Conservation (phyloP, 1,140 invertebrate species). For the Liolophura sinensis region DNA sequence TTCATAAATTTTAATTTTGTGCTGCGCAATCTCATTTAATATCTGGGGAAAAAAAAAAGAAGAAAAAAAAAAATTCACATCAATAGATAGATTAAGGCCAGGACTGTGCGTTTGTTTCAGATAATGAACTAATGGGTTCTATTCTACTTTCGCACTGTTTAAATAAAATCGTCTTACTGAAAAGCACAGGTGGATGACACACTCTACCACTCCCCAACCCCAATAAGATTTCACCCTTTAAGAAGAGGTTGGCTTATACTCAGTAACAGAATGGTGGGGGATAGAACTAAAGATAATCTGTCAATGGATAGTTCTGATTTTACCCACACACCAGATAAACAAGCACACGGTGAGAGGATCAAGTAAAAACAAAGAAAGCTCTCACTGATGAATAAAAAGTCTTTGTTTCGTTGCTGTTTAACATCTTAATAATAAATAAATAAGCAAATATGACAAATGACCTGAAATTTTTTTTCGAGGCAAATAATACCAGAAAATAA, state of each 20-base stretch:
- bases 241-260: too few species aligned
- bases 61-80: neutral
- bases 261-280: too few species aligned
- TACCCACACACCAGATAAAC: neutral
- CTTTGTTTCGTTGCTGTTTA: too few species aligned
- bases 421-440: too few species aligned
- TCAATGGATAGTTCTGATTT: too few species aligned
- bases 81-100: neutral
- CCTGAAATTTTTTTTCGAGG: too few species aligned
- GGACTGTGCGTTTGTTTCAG: constrained; percentile 5
- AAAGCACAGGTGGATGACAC: too few species aligned
- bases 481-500: too few species aligned
- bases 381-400: neutral
- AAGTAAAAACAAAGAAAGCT: constrained; percentile 1
- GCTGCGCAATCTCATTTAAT: constrained; percentile 93
- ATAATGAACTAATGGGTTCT: neutral
- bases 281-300: too few species aligned
- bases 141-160: neutral
- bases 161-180: neutral
- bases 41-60: constrained; percentile 67
- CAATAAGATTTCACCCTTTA: too few species aligned
- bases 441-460: too few species aligned
- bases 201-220: too few species aligned
- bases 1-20: constrained; percentile 99
- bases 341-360: neutral